Evolutionary conservation across 2,888 invertebrate species (phyloP), one percentile per base, ranked within the genome.

Genomic region (Trachelus stipa): DNA sequence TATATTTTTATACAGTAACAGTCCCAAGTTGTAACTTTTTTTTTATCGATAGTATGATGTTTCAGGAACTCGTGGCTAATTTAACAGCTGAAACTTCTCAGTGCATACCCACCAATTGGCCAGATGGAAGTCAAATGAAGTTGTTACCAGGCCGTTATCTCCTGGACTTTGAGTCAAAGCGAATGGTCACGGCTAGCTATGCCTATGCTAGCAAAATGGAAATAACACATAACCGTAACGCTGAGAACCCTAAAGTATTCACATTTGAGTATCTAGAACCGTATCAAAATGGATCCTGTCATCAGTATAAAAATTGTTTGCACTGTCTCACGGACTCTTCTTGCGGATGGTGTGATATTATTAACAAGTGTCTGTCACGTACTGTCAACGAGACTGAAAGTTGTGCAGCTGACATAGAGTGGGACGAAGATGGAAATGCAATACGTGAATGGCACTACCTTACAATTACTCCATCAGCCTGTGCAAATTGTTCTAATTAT

Each of bases 291-390:
- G 97, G 96, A 0, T 93, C 95, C 37, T 98, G 98, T 88, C 92
- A 92, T 0, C 93, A 94, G 76, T 96, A 97, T 90, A 94, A 93
- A 82, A 98, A 97, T 91, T 98, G 98, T 87, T 92, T 98, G 56
- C 94, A 97, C 81, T 98, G 98, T 88, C 92, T 98, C 77, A 95
- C 96, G 0, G 98, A 98, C 91, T 95, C 96, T 1, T 94, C 95
- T 30, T 98, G 98, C 88, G 97, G 97, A 1, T 98, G 98, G 98
- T 98, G 98, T 89, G 96, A 96, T 81, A 90, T 95, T 12, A 95
- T 94, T n/a, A 92, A 94, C 82, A 92, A 93, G 74, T 97, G 97
- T 89, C 93, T 97, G 83, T 92, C 94, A 11, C 93, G 96, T 56
- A 92, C 93, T 23, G 92, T 94, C 0, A 95, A 96, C 85, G 96